These are phyloP conservation scores for Argyrosomus regius DNA, from an alignment of 2,797 vertebrate genomes.

Conservation along the genomic window DNA sequence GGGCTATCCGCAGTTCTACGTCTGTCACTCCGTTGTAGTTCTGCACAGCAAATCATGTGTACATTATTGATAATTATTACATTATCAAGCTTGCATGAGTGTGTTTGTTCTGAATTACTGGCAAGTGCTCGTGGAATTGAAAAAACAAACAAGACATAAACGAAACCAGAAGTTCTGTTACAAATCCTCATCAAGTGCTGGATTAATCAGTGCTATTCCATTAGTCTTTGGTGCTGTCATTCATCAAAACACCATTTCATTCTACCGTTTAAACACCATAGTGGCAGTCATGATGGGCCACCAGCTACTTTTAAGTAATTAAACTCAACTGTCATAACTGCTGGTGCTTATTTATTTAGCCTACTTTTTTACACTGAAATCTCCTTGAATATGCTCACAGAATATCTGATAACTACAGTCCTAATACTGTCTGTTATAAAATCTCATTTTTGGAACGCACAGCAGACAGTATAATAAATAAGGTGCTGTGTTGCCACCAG, in stretches of 20 bases:
- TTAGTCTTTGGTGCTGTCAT: slow-evolving; percentile 16
- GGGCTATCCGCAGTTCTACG: slow-evolving; percentile 93
- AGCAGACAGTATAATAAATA: not conserved
- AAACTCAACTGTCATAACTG: not conserved
- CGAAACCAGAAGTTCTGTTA: not conserved
- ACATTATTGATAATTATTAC: not conserved
- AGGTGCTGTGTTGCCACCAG: not conserved
- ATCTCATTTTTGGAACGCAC: not conserved
- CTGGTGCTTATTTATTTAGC: slow-evolving; percentile 6
- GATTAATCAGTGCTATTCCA: slow-evolving; percentile 9
- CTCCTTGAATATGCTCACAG: not conserved
- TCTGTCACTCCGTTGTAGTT: slow-evolving; percentile 97
- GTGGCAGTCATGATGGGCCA: not conserved
- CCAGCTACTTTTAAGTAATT: not conserved
- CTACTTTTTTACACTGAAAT: not conserved
- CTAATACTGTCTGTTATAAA: not conserved
- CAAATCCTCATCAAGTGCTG: slow-evolving; percentile 10
- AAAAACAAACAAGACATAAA: slow-evolving; percentile 27
- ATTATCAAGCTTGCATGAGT: slow-evolving; percentile 1
- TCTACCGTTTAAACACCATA: not conserved
- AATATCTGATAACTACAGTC: not conserved
- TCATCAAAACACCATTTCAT: slow-evolving; percentile 17
- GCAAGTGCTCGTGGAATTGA: not conserved
- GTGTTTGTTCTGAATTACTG: slow-evolving; percentile 16
- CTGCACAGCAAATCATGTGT: slow-evolving; percentile 73